Percentiles rank a stretch among this genome's conserved stretches.
Evolutionary conservation across 2,797 vertebrate species (phyloP).

Genomic region (Siniperca obscura): DNA sequence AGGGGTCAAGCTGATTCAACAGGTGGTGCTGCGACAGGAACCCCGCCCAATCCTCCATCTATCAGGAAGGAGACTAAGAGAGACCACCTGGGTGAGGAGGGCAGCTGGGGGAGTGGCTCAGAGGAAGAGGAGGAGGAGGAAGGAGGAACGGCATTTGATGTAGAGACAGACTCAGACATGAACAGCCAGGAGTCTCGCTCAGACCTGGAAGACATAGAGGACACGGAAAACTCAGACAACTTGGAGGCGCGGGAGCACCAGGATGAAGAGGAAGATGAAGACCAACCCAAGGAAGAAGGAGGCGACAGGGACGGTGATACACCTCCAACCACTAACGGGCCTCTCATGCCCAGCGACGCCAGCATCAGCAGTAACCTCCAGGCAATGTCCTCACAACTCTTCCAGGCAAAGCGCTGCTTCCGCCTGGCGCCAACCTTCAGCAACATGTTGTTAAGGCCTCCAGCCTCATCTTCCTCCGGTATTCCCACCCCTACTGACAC

Average conservation of each 20-base stretch:
- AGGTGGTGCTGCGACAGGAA: background rate
- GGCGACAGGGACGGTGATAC: constrained; percentile 48
- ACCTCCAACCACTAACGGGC: constrained; percentile 87
- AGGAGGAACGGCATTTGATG: constrained; percentile 93
- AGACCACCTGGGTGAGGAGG: constrained; percentile 83
- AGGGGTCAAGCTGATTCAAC: constrained; percentile 36
- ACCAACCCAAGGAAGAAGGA: constrained; percentile 63
- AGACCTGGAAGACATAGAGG: constrained; percentile 96
- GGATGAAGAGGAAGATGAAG: constrained; percentile 62
- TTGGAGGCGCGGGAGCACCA: constrained; percentile 57
- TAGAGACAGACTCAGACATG: constrained; percentile 98
- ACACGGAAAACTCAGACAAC: constrained; percentile 77
- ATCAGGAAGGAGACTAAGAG: constrained; percentile 78
- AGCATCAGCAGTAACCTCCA: constrained; percentile 98
- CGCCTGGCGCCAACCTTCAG: constrained; percentile 96
- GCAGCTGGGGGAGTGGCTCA: constrained; percentile 89
- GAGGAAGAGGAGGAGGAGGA: constrained; percentile 92
- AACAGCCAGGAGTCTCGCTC: constrained; percentile 99
- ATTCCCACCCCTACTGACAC: constrained; percentile 51
- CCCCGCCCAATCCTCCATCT: constrained; percentile 45
- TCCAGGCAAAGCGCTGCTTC: constrained; percentile 97
- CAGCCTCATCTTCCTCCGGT: constrained; percentile 35
- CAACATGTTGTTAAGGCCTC: constrained; percentile 91
- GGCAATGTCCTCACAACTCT: constrained; percentile 97
- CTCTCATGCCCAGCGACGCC: constrained; percentile 83